phyloP scores from a whole-genome alignment of 2,888 invertebrate genomes.

The Dicyrtoma fusca region DNA sequence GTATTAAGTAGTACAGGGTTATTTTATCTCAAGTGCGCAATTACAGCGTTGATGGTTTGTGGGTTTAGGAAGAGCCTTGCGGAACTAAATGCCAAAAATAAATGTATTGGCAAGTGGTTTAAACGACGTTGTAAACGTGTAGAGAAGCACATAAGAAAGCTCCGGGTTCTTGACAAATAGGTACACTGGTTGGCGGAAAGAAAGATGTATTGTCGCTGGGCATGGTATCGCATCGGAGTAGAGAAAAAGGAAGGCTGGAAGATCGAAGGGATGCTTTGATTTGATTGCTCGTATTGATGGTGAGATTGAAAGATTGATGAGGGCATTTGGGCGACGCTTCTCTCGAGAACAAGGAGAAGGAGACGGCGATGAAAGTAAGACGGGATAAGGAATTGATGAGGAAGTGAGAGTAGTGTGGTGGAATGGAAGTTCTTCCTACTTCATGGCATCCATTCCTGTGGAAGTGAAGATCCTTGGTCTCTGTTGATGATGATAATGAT shows the following conservation, averaged over 20 bases:
- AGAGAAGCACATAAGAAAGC: too few species aligned
- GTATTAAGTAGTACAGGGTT: too few species aligned
- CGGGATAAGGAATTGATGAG: not conserved
- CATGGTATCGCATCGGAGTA: not conserved
- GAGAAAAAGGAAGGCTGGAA: not conserved
- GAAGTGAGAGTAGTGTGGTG: not conserved
- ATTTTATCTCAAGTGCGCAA: too few species aligned
- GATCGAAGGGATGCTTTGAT: conserved; percentile 4
- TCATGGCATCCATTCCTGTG: not conserved
- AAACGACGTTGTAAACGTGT: too few species aligned
- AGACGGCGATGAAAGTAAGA: not conserved
- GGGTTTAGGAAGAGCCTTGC: too few species aligned
- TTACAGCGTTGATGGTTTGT: too few species aligned
- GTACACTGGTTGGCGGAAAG: not conserved
- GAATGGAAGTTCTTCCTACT: not conserved
- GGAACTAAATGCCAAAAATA: too few species aligned
- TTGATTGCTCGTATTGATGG: conserved; percentile 23
- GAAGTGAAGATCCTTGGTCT: not conserved
- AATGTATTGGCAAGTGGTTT: too few species aligned
- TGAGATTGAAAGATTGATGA: conserved; percentile 41
- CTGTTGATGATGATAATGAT: conserved; percentile 12
- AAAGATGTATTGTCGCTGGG: not conserved
- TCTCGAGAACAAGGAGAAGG: too few species aligned
- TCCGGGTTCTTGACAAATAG: not conserved
- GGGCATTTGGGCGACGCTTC: conserved; percentile 18